phyloP scores from a whole-genome alignment of 1,140 invertebrate species.

The Apis dorsata region DNA sequence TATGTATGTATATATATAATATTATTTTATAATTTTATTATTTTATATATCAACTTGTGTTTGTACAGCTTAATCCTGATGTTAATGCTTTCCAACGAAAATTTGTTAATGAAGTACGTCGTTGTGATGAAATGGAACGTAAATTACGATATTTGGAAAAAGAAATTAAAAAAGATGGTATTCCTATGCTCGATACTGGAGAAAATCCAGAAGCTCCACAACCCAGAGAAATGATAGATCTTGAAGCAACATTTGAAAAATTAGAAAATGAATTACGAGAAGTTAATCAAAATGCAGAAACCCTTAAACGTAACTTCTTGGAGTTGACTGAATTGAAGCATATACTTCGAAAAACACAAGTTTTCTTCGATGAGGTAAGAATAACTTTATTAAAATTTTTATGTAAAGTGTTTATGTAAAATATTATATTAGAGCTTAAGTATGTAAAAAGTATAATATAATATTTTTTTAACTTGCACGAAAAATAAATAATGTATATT shows the following conservation, averaged over 20 bases:
- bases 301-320: conserved; percentile 96
- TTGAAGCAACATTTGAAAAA: conserved; percentile 98
- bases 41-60: neutral
- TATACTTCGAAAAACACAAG: conserved; percentile 97
- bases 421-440: neutral
- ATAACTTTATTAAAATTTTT: neutral
- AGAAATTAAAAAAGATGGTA: conserved; percentile 98
- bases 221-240: conserved; percentile 99
- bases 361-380: conserved; percentile 98
- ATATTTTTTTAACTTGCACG: neutral
- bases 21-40: neutral
- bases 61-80: conserved; percentile 91
- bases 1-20: no score
- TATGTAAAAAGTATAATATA: neutral
- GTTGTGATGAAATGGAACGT: conserved; percentile 96
- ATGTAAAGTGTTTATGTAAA: neutral
- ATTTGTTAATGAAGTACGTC: conserved; percentile 94
- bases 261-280: conserved; percentile 97
- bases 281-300: conserved; percentile 98
- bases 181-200: conserved; percentile 97
- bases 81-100: conserved; percentile 97
- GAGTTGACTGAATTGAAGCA: conserved; percentile 98
- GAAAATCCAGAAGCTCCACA: conserved; percentile 99
- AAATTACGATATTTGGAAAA: conserved; percentile 97
- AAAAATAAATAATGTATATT: neutral